phyloP scores from a whole-genome alignment of 2,888 invertebrate species.

The Himalopsyche anomala region DNA sequence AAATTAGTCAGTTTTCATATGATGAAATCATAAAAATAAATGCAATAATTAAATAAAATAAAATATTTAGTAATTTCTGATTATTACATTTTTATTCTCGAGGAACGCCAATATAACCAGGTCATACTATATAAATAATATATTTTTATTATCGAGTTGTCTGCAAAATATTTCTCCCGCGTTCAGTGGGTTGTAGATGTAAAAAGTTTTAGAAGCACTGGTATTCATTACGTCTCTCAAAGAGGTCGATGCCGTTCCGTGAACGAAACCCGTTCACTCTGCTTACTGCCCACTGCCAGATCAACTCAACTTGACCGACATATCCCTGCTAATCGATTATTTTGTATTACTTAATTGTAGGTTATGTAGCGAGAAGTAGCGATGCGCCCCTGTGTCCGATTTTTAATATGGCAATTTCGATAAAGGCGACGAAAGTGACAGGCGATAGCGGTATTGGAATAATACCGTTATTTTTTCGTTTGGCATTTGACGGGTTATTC shows the following conservation, averaged over 20 bases:
- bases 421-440: neutral
- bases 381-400: neutral
- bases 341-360: conserved; percentile 31
- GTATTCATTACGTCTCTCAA: neutral
- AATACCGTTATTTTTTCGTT: conserved; percentile 9
- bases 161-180: too few species aligned
- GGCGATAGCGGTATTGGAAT: neutral
- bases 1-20: too few species aligned
- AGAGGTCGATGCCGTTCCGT: neutral
- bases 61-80: too few species aligned
- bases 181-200: too few species aligned
- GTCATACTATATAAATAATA: too few species aligned
- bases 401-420: neutral
- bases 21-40: too few species aligned
- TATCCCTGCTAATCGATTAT: neutral
- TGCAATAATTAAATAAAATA: too few species aligned
- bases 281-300: neutral
- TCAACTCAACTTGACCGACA: conserved; percentile 1
- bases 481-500: neutral
- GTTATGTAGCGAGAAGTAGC: neutral
- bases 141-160: too few species aligned
- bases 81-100: too few species aligned
- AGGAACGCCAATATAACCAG: too few species aligned
- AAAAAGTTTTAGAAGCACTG: too few species aligned
- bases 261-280: neutral